phyloP scores from a whole-genome alignment of 2,888 invertebrate species.

The Eilema caniola region DNA sequence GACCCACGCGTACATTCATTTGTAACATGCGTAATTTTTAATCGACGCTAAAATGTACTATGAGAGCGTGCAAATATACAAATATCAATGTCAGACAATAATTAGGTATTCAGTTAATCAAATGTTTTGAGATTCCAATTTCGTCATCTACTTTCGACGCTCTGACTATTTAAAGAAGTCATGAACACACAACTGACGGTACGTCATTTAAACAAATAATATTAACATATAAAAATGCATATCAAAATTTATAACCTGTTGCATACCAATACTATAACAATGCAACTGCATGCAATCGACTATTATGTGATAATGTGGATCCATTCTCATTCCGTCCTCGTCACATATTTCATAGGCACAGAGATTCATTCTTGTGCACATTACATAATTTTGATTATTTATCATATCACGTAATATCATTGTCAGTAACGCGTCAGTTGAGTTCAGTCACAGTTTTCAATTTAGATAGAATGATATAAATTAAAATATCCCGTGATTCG shows the following conservation, averaged over 20 bases:
- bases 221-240: constrained; percentile 22
- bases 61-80: background rate
- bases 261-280: constrained; percentile 29
- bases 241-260: constrained; percentile 33
- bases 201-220: constrained; percentile 8
- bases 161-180: background rate
- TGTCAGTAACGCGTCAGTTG: background rate
- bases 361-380: constrained; percentile 32
- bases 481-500: background rate
- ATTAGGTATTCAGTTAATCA: background rate
- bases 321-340: constrained; percentile 45
- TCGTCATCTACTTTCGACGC: background rate
- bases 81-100: background rate
- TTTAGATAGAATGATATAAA: background rate
- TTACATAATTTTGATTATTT: constrained; percentile 42
- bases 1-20: too few relatives aligned
- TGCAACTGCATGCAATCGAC: constrained; percentile 35
- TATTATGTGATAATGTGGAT: constrained; percentile 46
- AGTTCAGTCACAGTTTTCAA: background rate
- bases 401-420: background rate
- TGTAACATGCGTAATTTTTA: too few relatives aligned
- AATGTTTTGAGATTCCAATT: background rate
- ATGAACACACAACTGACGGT: background rate
- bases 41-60: too few relatives aligned
- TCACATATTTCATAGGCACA: constrained; percentile 25